Conservation (phyloP, 2,888 invertebrate species). For the Osedax fenrisi region DNA sequence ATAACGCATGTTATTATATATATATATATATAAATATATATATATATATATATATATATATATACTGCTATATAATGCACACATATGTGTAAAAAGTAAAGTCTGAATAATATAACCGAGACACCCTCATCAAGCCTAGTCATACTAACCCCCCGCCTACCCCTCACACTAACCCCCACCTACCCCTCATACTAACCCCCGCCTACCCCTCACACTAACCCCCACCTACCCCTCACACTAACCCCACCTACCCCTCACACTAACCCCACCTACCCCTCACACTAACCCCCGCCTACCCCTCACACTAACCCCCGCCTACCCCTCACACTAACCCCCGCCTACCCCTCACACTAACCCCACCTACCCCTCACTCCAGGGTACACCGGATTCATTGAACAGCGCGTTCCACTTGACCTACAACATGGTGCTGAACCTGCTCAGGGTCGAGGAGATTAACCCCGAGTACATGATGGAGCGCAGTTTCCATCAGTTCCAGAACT, state of each 20-base stretch:
- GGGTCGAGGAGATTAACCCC: conserved; percentile 97
- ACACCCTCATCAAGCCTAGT: too few species aligned
- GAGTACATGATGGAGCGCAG: conserved; percentile 96
- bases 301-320: background rate
- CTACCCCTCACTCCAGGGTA: conserved; percentile 61
- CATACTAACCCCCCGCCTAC: too few species aligned
- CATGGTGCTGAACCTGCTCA: conserved; percentile 86
- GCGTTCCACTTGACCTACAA: conserved; percentile 98
- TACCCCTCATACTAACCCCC: background rate
- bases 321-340: background rate
- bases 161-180: too few species aligned
- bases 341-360: background rate
- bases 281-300: background rate
- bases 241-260: background rate
- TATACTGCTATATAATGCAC: too few species aligned
- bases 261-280: background rate
- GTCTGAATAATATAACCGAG: too few species aligned
- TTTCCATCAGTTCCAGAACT: conserved; percentile 98
- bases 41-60: too few species aligned
- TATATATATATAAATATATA: too few species aligned
- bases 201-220: background rate
- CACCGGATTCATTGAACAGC: conserved; percentile 89
- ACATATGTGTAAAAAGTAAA: too few species aligned
- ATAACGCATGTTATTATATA: too few species aligned
- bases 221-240: background rate